These are phyloP conservation scores for Tetramorium alpestre DNA, from an alignment of 1,140 invertebrate species.

Conservation along the genomic window DNA sequence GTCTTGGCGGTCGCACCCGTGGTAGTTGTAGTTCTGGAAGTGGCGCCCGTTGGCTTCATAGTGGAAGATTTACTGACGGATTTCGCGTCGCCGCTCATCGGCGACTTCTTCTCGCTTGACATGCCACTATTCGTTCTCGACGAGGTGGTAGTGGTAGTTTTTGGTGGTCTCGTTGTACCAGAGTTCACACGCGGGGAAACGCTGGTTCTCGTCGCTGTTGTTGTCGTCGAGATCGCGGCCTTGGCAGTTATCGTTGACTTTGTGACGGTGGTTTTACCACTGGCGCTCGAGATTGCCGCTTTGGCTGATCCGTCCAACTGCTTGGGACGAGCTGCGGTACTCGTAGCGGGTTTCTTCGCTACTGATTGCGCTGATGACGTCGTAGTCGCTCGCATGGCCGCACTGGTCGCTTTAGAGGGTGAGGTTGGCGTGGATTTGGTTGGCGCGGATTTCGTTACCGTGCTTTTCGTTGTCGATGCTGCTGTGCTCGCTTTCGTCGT, in stretches of 20 bases:
- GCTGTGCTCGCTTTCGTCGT: constrained; percentile 63
- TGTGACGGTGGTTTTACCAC: constrained; percentile 65
- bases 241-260: constrained; percentile 66
- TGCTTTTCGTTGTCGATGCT: constrained; percentile 57
- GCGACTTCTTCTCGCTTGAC: constrained; percentile 82
- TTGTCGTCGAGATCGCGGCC: constrained; percentile 29
- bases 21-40: constrained; percentile 15
- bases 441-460: constrained; percentile 22
- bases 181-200: constrained; percentile 58
- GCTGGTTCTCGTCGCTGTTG: constrained; percentile 16
- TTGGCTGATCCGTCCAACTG: constrained; percentile 62
- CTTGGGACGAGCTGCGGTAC: constrained; percentile 58
- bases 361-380: constrained; percentile 74
- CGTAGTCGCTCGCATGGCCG: constrained; percentile 71
- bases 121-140: constrained; percentile 2
- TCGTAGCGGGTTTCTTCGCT: constrained; percentile 73
- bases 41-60: constrained; percentile 54
- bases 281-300: constrained; percentile 53
- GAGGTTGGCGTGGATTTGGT: constrained; percentile 80
- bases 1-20: constrained; percentile 29
- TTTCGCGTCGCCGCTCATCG: constrained; percentile 86
- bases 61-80: constrained; percentile 67
- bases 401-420: constrained; percentile 75
- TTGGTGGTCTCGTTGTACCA: constrained; percentile 78
- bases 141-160: constrained; percentile 26